Evolutionary conservation across 2,888 invertebrate genomes (phyloP).

Genomic region (Folsomia candida): DNA sequence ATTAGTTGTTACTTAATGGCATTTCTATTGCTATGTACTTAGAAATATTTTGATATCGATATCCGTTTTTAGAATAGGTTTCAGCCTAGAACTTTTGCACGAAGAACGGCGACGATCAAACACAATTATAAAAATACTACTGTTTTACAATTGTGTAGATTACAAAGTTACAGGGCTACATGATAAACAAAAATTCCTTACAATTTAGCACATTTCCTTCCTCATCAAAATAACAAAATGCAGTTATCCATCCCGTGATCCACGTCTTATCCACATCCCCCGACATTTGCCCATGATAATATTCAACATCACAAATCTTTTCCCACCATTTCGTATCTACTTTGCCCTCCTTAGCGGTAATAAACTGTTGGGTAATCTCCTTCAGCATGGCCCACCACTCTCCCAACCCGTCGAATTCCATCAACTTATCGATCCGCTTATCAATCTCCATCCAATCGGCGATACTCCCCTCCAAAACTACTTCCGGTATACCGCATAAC

Average conservation of each 20-base stretch:
- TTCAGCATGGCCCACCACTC: constrained; percentile 29
- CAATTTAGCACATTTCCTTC: constrained; percentile 34
- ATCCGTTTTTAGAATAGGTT: too few relatives aligned
- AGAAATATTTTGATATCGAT: too few relatives aligned
- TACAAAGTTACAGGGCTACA: too few relatives aligned
- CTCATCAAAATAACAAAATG: constrained; percentile 31
- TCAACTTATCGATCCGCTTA: constrained; percentile 23
- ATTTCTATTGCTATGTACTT: too few relatives aligned
- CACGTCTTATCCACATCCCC: too few relatives aligned
- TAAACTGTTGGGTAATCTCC: constrained; percentile 32
- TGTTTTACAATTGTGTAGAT: too few relatives aligned
- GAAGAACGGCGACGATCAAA: too few relatives aligned
- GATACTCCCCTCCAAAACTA: constrained; percentile 30
- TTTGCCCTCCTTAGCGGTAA: constrained; percentile 31
- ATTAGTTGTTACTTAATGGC: too few relatives aligned
- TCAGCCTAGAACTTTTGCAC: too few relatives aligned
- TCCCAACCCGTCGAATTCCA: constrained; percentile 27
- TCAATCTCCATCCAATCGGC: constrained; percentile 34
- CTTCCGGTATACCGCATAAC: too few relatives aligned
- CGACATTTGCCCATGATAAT: constrained; percentile 24
- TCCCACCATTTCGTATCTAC: constrained; percentile 34
- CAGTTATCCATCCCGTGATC: constrained; percentile 37
- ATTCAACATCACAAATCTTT: constrained; percentile 16
- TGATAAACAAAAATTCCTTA: too few relatives aligned
- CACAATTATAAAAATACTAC: too few relatives aligned